Evolutionary conservation across 2,797 vertebrate genomes (phyloP).

Genomic region (Epinephelus malabaricus): DNA sequence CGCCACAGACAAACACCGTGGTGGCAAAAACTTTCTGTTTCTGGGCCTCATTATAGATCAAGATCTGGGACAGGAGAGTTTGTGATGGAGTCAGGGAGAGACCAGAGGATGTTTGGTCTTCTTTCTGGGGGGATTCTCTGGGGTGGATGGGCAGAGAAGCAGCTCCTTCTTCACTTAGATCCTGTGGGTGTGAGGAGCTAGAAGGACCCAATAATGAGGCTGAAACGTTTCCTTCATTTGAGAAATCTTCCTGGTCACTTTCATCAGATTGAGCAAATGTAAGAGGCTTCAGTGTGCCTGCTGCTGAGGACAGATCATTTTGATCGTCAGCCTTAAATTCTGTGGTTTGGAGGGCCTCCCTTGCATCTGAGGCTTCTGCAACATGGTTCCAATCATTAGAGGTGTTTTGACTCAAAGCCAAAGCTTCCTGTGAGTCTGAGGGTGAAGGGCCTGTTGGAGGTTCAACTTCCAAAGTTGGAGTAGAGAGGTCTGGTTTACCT

Average conservation of each 20-base stretch:
- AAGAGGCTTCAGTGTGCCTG: background rate
- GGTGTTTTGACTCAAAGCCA: no score
- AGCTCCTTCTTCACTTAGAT: constrained; percentile 21
- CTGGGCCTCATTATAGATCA: constrained; percentile 89
- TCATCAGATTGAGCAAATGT: background rate
- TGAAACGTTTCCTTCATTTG: constrained; percentile 6
- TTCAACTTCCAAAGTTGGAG: background rate
- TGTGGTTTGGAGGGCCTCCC: constrained; percentile 3
- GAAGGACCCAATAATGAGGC: constrained; percentile 4
- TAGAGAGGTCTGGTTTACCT: background rate
- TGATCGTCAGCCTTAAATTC: rapidly evolving
- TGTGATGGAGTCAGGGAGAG: constrained; percentile 43
- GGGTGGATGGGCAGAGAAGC: constrained; percentile 46
- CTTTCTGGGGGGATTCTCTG: background rate
- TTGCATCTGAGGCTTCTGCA: background rate
- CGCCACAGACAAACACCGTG: constrained; percentile 87
- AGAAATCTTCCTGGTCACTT: background rate
- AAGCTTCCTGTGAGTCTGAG: constrained; percentile 12
- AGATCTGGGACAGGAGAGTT: constrained; percentile 85
- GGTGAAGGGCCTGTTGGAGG: background rate
- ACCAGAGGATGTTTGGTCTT: background rate
- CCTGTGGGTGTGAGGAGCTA: background rate
- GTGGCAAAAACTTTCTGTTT: constrained; percentile 86
- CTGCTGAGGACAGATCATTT: background rate
- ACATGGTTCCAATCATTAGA: background rate